Percentiles rank a stretch among this genome's conserved stretches.
phyloP scores from a whole-genome alignment of 2,797 vertebrate species.

The Pipistrellus pipistrellus region DNA sequence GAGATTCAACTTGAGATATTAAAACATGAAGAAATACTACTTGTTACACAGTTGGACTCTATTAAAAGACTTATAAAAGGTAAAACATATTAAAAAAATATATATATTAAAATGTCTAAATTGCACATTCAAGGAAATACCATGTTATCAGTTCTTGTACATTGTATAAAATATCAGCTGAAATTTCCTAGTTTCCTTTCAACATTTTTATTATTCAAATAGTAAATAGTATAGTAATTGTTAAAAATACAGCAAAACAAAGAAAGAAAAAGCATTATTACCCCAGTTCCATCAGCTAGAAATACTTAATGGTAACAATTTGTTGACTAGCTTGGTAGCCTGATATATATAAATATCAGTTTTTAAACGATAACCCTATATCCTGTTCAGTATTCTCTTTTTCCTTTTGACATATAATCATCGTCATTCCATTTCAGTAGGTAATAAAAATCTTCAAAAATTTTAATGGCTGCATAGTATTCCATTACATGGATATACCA shows the following conservation, averaged over 20 bases:
- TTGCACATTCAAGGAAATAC: constrained; percentile 24
- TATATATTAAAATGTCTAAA: constrained; percentile 18
- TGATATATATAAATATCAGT: neutral
- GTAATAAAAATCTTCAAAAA: neutral
- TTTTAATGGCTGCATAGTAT: constrained; percentile 72
- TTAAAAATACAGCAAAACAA: constrained; percentile 35
- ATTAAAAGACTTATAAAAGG: constrained; percentile 95
- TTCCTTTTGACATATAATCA: constrained; percentile 2
- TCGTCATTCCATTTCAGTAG: constrained; percentile 5
- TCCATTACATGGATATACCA: neutral
- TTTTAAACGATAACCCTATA: constrained; percentile 30
- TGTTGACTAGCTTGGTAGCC: neutral
- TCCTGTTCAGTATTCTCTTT: neutral
- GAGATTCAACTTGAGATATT: constrained; percentile 95
- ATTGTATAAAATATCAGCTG: neutral
- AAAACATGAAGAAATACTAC: constrained; percentile 95
- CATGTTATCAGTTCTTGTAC: constrained; percentile 1
- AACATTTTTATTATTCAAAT: constrained; percentile 48
- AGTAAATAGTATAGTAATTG: constrained; percentile 26
- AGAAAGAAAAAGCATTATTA: neutral
- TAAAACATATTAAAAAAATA: constrained; percentile 85
- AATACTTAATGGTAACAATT: neutral
- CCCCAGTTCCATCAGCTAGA: neutral
- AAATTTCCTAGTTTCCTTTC: constrained; percentile 37
- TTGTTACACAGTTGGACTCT: constrained; percentile 93